Evolutionary conservation across 2,113 vertebrate species (phyloP).

Genomic region (Alaudala cheleensis): DNA sequence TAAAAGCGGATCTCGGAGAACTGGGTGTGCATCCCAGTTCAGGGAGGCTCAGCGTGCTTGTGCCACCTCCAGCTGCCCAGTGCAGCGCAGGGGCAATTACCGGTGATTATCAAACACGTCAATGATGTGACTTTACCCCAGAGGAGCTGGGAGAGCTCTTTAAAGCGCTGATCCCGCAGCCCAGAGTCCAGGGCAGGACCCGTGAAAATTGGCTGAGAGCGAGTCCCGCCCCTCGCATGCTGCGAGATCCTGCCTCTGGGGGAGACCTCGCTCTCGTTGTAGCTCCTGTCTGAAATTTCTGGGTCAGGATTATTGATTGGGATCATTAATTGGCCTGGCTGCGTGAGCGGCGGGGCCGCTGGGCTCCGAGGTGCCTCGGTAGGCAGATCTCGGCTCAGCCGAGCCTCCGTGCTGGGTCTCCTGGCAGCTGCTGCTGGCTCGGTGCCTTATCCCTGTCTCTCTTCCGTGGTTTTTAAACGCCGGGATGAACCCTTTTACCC

Average conservation of each 20-base stretch:
- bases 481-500: fast-evolving
- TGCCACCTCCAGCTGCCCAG: background rate
- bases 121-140: background rate
- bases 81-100: background rate
- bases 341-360: fast-evolving
- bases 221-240: fast-evolving
- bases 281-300: conserved; percentile 8
- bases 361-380: background rate
- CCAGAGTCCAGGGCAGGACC: background rate
- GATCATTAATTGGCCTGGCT: background rate
- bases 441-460: fast-evolving
- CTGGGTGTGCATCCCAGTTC: fast-evolving
- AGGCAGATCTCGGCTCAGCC: background rate
- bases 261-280: background rate
- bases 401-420: background rate
- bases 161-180: background rate
- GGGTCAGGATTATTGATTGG: conserved; percentile 20
- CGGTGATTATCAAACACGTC: background rate
- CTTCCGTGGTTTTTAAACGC: fast-evolving
- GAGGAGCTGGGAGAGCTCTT: background rate
- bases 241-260: background rate
- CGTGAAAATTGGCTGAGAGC: background rate
- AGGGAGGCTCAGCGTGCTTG: background rate
- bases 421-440: background rate
- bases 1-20: background rate